These are phyloP conservation scores for Chascanopsetta lugubris DNA, from an alignment of 2,113 vertebrate genomes.

Conservation along the genomic window DNA sequence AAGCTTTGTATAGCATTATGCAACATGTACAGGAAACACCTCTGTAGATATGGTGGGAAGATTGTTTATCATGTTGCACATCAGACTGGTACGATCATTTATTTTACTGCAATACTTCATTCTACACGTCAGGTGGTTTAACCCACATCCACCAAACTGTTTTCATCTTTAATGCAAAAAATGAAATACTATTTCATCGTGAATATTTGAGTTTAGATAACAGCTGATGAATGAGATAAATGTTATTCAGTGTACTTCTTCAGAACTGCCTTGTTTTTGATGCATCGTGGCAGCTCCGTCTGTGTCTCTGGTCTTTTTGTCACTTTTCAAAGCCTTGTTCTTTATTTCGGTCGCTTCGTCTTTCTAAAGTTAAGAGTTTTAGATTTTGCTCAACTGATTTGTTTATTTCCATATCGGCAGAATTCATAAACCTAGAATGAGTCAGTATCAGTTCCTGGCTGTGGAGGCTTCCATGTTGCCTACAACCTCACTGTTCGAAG, in stretches of 20 bases:
- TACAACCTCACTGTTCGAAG: too few species aligned
- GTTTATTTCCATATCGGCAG: too few species aligned
- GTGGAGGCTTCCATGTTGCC: too few species aligned
- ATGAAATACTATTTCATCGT: background rate
- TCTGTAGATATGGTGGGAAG: conserved; percentile 49
- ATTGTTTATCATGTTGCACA: conserved; percentile 55
- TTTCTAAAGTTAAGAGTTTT: too few species aligned
- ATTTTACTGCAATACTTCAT: conserved; percentile 59
- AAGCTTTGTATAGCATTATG: conserved; percentile 61
- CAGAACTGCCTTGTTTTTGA: conserved; percentile 11
- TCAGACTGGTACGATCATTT: conserved; percentile 32
- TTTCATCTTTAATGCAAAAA: conserved; percentile 17
- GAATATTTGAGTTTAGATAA: conserved; percentile 14
- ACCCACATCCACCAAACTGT: conserved; percentile 10
- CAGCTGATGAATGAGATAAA: background rate
- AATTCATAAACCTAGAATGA: too few species aligned
- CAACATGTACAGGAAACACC: conserved; percentile 49
- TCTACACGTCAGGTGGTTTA: too few species aligned
- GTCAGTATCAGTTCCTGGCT: too few species aligned
- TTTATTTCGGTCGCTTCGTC: too few species aligned
- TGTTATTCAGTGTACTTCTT: conserved; percentile 27
- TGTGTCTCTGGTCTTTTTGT: conserved; percentile 33
- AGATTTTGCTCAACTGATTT: too few species aligned
- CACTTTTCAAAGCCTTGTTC: too few species aligned
- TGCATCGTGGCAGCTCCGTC: too few species aligned